Percentiles rank a stretch among this genome's conserved stretches.
These are phyloP conservation scores for Tadarida brasiliensis DNA, from an alignment of 2,797 vertebrate species.

Conservation along the genomic window DNA sequence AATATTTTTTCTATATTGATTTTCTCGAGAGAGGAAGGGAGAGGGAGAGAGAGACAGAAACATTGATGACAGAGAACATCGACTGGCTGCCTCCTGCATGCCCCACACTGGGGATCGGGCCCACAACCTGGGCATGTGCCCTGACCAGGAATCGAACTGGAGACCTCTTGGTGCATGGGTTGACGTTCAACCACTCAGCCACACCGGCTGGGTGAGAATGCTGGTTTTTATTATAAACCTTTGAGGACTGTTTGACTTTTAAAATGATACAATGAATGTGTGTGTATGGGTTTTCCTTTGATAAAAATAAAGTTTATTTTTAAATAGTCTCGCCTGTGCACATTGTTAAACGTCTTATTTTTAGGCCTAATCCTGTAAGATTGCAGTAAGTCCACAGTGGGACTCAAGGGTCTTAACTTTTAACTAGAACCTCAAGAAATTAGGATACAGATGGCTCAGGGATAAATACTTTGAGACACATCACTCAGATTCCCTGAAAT, in stretches of 20 bases:
- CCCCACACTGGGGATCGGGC: too few species aligned
- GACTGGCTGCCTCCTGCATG: too few species aligned
- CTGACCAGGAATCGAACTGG: too few species aligned
- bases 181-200: too few species aligned
- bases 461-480: background rate
- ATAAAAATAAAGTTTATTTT: slow-evolving; percentile 14
- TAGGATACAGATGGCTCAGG: background rate
- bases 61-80: too few species aligned
- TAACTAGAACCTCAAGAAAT: slow-evolving; percentile 33
- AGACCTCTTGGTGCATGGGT: too few species aligned
- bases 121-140: too few species aligned
- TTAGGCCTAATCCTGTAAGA: background rate
- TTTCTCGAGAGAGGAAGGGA: too few species aligned
- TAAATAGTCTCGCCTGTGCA: background rate
- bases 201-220: background rate
- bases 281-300: background rate
- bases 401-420: slow-evolving; percentile 23
- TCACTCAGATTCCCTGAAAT: slow-evolving; percentile 24
- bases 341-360: slow-evolving; percentile 7
- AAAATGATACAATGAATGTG: background rate
- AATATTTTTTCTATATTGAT: too few species aligned
- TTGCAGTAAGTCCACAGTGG: background rate
- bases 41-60: too few species aligned
- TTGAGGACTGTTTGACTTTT: slow-evolving; percentile 32
- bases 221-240: background rate